Evolutionary conservation across 1,140 invertebrate species (phyloP), one percentile per base, ranked within the genome.

Genomic region (Cotesia vestalis): DNA sequence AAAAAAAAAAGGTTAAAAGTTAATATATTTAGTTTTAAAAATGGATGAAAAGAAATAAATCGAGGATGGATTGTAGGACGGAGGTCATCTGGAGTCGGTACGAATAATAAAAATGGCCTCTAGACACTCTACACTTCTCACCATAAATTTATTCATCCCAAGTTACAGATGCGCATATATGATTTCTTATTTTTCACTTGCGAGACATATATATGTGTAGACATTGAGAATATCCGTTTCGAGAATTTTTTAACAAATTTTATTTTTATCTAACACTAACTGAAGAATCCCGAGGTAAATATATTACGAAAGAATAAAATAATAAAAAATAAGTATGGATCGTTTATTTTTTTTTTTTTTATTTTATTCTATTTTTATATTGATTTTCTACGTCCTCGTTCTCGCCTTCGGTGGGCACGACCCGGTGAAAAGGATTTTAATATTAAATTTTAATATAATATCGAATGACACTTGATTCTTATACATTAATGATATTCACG

Each of bases 131-230:
- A 35, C 36, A 46, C 63, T 73, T 69, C 64, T 60, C 63, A 72
- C 38, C 55, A 38, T 61, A 67, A 72, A 67, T 73, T 69, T 66
- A 57, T 75, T 75, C 70, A 67, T 40, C 68, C 59, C 71, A 64
- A 73, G 68, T 73, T 73, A 73, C 62, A 51, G 68, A 75, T 75
- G 74, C 74, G 74, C 74, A 75, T 75, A 75, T 75, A 75, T 75
- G 74, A 75, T 75, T 75, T 64, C 71, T 60, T 46, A 20, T 46
- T 14, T 66, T 14, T 17, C 46, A 17, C 46, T 52, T 46, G 40
- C 40, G 6, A 46, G 40, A 20, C 57, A 59, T 46, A 68, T 40
- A 59, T 46, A 68, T 40, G 38, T 34, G 14, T 9, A 40, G 3
- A 38, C 38, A 40, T 59, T 8, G 38, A 55, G 40, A 27, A 9